A percentile compares a stretch with the other conserved stretches of the same genome.
phyloP scores from a whole-genome alignment of 1,140 invertebrate species.

The Papilio glaucus region DNA sequence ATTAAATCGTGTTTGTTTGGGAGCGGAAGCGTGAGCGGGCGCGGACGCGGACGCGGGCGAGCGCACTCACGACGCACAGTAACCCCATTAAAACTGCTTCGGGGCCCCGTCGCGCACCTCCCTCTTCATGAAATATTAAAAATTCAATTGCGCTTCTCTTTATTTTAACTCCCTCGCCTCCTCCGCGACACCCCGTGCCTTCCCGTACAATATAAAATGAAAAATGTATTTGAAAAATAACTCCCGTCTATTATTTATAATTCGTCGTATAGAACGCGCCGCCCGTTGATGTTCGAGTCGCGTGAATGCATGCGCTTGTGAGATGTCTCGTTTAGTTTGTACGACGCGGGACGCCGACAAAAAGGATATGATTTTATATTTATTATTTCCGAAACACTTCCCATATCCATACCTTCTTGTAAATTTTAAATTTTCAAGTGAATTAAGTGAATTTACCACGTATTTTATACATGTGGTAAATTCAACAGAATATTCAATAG shows the following conservation, averaged over 20 bases:
- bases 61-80: constrained; percentile 45
- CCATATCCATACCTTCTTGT: neutral
- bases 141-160: constrained; percentile 85
- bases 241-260: constrained; percentile 83
- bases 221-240: constrained; percentile 84
- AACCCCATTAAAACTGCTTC: constrained; percentile 82
- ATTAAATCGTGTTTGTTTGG: constrained; percentile 28
- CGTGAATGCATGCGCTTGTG: constrained; percentile 20
- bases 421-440: neutral
- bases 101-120: constrained; percentile 61
- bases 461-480: too few relatives aligned
- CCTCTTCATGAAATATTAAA: constrained; percentile 84
- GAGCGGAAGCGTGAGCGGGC: constrained; percentile 29
- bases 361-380: neutral
- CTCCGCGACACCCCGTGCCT: constrained; percentile 65
- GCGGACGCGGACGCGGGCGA: constrained; percentile 40
- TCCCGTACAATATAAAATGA: constrained; percentile 82
- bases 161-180: constrained; percentile 79
- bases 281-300: constrained; percentile 34
- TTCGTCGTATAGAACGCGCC: constrained; percentile 70
- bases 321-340: constrained; percentile 8
- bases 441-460: too few relatives aligned
- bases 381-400: neutral
- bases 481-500: too few relatives aligned
- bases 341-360: neutral